Evolutionary conservation across 2,113 vertebrate genomes (phyloP).

Genomic region (Coptodon rendalli): DNA sequence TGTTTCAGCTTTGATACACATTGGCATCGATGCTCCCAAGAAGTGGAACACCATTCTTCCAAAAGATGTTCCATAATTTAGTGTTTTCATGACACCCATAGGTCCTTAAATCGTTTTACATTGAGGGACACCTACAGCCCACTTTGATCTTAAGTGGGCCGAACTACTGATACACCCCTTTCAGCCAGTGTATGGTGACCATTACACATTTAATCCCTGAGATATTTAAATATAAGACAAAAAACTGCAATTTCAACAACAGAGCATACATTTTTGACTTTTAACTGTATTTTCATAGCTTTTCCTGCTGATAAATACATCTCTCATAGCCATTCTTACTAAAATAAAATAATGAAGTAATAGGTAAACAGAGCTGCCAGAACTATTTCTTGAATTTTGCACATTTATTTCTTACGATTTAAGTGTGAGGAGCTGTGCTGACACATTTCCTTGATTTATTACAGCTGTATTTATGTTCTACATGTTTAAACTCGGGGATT

Average conservation of each 20-base stretch:
- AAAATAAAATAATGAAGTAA: neutral
- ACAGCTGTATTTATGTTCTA: neutral
- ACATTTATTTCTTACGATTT: neutral
- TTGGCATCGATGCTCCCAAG: neutral
- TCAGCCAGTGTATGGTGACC: neutral
- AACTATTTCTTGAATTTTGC: neutral
- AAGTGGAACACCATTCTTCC: neutral
- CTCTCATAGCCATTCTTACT: neutral
- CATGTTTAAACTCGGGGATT: rapidly evolving
- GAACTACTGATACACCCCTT: neutral
- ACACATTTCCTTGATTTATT: neutral
- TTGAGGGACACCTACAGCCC: neutral
- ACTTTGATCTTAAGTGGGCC: neutral
- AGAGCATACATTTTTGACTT: neutral
- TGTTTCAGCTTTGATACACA: rapidly evolving
- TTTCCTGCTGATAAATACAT: neutral
- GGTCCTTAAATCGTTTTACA: neutral
- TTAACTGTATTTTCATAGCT: neutral
- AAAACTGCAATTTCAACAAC: neutral
- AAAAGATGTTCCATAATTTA: neutral
- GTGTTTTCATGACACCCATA: neutral
- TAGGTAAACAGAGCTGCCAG: neutral
- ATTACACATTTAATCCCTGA: neutral
- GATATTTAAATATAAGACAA: neutral
- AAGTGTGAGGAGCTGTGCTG: neutral